Base-by-base conservation (phyloP, 2,888 invertebrate species). In the Congeria kusceri region DNA sequence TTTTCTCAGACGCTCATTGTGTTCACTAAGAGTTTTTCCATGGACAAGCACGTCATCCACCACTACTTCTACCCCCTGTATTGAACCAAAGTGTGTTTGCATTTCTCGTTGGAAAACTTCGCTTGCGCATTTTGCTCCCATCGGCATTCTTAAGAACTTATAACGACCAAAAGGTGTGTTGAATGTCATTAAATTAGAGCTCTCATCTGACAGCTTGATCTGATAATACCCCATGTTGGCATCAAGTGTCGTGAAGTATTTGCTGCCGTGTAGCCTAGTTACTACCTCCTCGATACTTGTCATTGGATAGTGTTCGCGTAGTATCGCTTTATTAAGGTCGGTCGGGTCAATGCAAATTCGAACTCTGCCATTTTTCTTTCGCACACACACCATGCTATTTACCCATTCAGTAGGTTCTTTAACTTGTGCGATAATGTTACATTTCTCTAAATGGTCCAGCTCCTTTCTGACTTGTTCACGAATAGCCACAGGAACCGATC, bases 71-170 rank as follows among this genome's bases (percentile, higher is more conserved):
- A 63, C 65, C 9, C 73, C 74, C n/a, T 80, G 65, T 47, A 80
- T 47, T 27, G 44, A 23, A 13, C 64, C 68, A 57, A 80, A 77
- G 23, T 77, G 57, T n/a, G 47, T 73, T 23, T 68, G 28, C 70
- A 77, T 80, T 47, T 71, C 71, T 53, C 71, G 1, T 32, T 76
- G 75, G 59, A 76, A 80, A 3, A 75, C 53, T 71, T 75, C 80
- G 15, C 66, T 27, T 0, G 70, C 44, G 59, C 75, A 76, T 67
- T 67, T 67, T 1, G 56, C 32, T 15, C 76, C 80, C 67, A 80
- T 77, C n/a, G 76, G 80, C 25, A 80, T 39, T 23, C 80, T 44
- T 29, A 71, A 28, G 46, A 76, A 76, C 18, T 65, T 61, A 62
- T 72, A 80, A 9, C 64, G 46, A 5, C 76, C 80, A 56, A 76